phyloP scores from a whole-genome alignment of 2,113 vertebrate species.

The Gopherus evgoodei region DNA sequence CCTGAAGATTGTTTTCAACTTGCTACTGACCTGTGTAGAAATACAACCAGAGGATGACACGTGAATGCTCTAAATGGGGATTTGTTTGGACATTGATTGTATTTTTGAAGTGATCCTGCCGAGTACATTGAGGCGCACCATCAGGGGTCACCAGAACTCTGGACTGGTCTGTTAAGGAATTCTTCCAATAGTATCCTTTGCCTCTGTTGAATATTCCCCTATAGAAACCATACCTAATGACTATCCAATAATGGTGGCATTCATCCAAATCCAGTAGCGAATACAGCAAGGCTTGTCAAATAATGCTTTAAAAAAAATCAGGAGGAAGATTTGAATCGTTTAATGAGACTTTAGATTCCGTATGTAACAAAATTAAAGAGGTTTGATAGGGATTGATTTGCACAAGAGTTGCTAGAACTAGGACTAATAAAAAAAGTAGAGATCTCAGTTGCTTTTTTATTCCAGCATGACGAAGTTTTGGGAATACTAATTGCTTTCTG shows the following conservation, averaged over 20 bases:
- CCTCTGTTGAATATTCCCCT: not conserved
- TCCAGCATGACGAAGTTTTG: not conserved
- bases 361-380: not conserved
- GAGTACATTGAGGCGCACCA: not conserved
- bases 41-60: not conserved
- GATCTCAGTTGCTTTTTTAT: not conserved
- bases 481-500: not conserved
- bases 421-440: not conserved
- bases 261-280: not conserved
- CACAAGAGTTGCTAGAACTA: not conserved
- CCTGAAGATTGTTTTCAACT: not conserved
- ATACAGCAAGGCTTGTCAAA: not conserved
- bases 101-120: not conserved
- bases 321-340: not conserved
- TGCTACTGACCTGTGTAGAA: not conserved
- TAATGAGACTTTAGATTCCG: not conserved
- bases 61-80: not conserved
- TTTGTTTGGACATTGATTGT: not conserved
- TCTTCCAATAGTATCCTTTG: not conserved
- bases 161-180: not conserved
- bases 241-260: not conserved
- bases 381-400: accelerated
- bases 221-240: not conserved
- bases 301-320: not conserved
- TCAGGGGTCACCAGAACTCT: not conserved